phyloP scores from a whole-genome alignment of 2,797 vertebrate species.

The Pangasius macronema region DNA sequence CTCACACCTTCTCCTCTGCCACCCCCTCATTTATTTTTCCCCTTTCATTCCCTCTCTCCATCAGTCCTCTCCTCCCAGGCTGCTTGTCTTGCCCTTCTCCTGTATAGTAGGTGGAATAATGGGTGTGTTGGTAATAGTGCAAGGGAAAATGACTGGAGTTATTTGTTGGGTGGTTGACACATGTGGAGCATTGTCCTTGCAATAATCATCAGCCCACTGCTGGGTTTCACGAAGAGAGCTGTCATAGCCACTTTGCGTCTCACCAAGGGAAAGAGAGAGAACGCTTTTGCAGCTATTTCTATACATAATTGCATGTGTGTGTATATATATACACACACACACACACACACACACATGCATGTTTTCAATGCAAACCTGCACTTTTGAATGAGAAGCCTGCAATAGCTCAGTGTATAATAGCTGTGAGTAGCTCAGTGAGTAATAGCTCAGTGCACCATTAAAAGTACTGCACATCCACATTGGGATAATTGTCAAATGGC shows the following conservation, averaged over 20 bases:
- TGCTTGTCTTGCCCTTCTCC: slow-evolving; percentile 61
- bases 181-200: slow-evolving; percentile 93
- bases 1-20: slow-evolving; percentile 63
- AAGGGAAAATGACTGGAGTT: slow-evolving; percentile 96
- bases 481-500: slow-evolving; percentile 41
- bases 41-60: slow-evolving; percentile 64
- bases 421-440: neutral
- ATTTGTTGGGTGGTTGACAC: slow-evolving; percentile 97
- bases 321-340: slow-evolving; percentile 14
- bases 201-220: slow-evolving; percentile 94
- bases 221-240: slow-evolving; percentile 87
- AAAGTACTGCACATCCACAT: slow-evolving; percentile 27
- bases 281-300: neutral
- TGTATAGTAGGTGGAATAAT: slow-evolving; percentile 88
- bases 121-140: slow-evolving; percentile 93
- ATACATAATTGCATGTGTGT: neutral
- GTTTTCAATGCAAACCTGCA: neutral
- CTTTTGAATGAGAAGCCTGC: neutral
- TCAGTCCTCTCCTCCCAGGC: slow-evolving; percentile 30
- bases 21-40: slow-evolving; percentile 43
- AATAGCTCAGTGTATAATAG: too few relatives aligned
- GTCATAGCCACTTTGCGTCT: slow-evolving; percentile 88
- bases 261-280: slow-evolving; percentile 58
- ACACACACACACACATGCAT: slow-evolving; percentile 18
- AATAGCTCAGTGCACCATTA: slow-evolving; percentile 30